phyloP scores from a whole-genome alignment of 2,888 invertebrate genomes.

The Chrysotoxum bicinctum region DNA sequence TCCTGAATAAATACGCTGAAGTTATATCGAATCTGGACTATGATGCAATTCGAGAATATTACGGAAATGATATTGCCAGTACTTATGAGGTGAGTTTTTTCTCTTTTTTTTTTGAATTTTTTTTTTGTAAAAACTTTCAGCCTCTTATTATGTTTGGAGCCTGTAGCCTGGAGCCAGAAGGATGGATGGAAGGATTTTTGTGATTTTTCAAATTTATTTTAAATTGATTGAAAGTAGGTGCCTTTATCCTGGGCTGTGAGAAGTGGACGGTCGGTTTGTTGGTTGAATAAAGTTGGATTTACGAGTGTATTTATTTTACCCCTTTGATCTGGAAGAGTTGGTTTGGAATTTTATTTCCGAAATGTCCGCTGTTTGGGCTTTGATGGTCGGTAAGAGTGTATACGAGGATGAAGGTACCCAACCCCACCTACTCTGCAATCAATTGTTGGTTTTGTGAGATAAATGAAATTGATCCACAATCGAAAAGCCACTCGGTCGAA shows the following conservation, averaged over 20 bases:
- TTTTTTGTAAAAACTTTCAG: constrained; percentile 38
- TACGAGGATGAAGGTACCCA: not conserved
- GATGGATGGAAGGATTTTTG: constrained; percentile 33
- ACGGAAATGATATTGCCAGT: constrained; percentile 79
- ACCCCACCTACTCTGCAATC: not conserved
- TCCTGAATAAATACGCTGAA: constrained; percentile 82
- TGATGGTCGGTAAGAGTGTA: not conserved
- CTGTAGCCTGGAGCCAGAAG: not conserved
- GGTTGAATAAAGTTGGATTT: constrained; percentile 30
- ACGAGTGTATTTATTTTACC: constrained; percentile 42
- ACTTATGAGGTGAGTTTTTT: constrained; percentile 80
- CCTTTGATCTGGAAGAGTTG: constrained; percentile 7
- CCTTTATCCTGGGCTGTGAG: constrained; percentile 41
- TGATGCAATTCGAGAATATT: constrained; percentile 78
- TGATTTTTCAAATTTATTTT: constrained; percentile 68
- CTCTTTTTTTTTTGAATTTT: not conserved
- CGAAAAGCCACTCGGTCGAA: constrained; percentile 9
- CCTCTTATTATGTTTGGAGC: constrained; percentile 41
- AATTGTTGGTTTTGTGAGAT: constrained; percentile 42
- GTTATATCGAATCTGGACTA: constrained; percentile 82
- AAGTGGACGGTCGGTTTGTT: not conserved
- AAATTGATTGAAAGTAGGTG: constrained; percentile 60
- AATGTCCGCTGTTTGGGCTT: constrained; percentile 45
- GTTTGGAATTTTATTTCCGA: constrained; percentile 3
- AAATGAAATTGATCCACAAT: constrained; percentile 21